Evolutionary conservation across 2,113 vertebrate species (phyloP).

Genomic region (Amazona guildingii): DNA sequence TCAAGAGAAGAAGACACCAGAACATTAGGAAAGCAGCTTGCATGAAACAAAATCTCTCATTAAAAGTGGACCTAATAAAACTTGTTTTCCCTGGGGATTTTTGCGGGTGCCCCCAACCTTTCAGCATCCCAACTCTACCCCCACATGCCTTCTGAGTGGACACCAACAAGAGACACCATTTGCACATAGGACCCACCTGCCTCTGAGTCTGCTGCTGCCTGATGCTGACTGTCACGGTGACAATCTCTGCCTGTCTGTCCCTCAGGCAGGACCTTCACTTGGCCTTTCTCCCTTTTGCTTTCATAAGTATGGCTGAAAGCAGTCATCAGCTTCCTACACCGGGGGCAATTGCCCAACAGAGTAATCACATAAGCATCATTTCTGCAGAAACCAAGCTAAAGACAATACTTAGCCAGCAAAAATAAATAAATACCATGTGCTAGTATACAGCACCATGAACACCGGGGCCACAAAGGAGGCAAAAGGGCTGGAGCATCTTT

Average conservation of each 20-base stretch:
- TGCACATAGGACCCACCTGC: neutral
- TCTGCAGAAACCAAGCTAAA: neutral
- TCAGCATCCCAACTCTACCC: neutral
- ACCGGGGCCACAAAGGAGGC: neutral
- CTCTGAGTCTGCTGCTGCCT: neutral
- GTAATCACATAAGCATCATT: neutral
- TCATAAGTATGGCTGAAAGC: neutral
- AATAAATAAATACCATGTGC: neutral
- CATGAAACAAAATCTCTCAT: neutral
- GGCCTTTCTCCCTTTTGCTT: neutral
- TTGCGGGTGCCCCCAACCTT: neutral
- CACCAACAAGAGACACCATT: neutral
- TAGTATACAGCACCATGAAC: neutral
- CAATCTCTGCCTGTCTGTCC: neutral
- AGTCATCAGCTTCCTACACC: neutral
- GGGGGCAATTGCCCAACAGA: neutral
- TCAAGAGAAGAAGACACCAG: neutral
- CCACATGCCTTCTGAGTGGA: neutral
- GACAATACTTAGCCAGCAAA: neutral
- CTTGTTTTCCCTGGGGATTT: neutral
- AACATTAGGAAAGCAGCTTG: neutral
- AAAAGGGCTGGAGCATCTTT: neutral
- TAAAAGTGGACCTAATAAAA: neutral
- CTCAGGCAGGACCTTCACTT: neutral
- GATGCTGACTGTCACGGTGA: fast-evolving